phyloP scores from a whole-genome alignment of 2,113 vertebrate genomes.

The Mobula birostris region DNA sequence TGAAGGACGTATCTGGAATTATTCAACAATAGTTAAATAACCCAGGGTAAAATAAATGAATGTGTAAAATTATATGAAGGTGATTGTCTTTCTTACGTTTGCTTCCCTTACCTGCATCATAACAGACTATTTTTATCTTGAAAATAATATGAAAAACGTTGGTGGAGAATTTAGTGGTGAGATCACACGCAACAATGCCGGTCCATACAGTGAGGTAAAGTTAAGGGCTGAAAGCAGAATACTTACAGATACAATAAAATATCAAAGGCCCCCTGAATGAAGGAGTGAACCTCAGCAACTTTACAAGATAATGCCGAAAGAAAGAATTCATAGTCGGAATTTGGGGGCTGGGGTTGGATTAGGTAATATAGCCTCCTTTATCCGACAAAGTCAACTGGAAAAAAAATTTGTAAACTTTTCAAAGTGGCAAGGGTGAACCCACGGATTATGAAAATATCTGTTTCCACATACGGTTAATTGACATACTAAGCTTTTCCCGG shows the following conservation, averaged over 20 bases:
- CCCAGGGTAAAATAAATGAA: conserved; percentile 17
- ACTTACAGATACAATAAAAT: background rate
- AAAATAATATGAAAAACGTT: background rate
- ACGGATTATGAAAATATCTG: background rate
- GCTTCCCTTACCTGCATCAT: background rate
- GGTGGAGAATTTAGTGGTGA: background rate
- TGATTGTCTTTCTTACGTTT: background rate
- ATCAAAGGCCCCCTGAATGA: background rate
- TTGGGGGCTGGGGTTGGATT: background rate
- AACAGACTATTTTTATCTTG: background rate
- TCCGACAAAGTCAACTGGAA: background rate
- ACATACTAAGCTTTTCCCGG: background rate
- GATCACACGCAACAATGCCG: background rate
- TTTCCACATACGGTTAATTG: background rate
- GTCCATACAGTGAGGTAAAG: background rate
- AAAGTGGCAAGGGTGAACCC: background rate
- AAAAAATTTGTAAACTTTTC: background rate
- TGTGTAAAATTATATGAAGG: background rate
- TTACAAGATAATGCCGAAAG: no score
- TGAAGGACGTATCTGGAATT: background rate
- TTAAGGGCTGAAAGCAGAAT: background rate
- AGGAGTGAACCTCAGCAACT: background rate
- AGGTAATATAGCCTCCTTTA: background rate
- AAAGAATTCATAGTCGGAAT: no score
- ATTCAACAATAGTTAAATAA: background rate